Conservation (phyloP, 2,113 vertebrate genomes). For the Elaphurus davidianus region DNA sequence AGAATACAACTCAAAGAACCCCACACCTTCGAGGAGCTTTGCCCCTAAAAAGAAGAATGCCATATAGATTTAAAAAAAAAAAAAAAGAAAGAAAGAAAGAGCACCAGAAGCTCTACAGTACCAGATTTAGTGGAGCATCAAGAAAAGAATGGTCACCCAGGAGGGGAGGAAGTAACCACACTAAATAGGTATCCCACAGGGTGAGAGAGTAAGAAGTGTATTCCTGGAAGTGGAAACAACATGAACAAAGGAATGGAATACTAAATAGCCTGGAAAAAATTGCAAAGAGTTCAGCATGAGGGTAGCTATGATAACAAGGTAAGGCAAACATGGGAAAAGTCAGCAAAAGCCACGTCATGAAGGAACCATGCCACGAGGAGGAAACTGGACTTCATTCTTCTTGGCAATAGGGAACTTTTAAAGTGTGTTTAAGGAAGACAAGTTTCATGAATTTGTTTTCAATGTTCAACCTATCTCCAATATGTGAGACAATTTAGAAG, state of each 20-base stretch:
- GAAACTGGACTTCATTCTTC: not conserved
- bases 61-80: not conserved
- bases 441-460: not conserved
- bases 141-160: not conserved
- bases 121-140: not conserved
- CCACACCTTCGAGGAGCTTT: not conserved
- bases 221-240: not conserved
- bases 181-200: not conserved
- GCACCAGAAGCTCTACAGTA: not conserved
- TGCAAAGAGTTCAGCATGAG: not conserved
- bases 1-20: not conserved
- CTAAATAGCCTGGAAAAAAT: not conserved
- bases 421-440: not conserved
- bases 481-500: not conserved
- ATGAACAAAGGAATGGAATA: not conserved
- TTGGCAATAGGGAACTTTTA: not conserved
- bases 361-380: not conserved
- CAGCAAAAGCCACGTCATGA: not conserved
- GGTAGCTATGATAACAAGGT: not conserved
- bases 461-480: not conserved
- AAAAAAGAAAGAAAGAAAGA: not conserved
- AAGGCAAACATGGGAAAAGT: not conserved
- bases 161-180: not conserved
- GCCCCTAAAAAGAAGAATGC: not conserved
- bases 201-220: not conserved